Percentiles rank a stretch among this genome's conserved stretches.
Conservation (phyloP, 2,113 vertebrate species). For the Pseudopipra pipra region DNA sequence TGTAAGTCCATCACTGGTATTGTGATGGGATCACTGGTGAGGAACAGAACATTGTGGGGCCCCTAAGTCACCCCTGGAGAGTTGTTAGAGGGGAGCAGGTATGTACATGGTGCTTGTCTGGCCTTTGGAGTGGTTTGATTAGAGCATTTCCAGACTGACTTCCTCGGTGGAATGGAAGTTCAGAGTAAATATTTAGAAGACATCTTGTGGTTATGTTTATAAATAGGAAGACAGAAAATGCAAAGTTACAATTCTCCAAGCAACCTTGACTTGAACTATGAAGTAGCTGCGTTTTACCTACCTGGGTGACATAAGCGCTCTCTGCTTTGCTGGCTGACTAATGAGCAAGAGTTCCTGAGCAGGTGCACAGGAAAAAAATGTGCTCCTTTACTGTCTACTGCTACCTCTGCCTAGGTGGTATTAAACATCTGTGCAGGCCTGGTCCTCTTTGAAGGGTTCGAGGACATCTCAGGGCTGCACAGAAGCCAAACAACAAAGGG, state of each 20-base stretch:
- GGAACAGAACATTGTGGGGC: constrained; percentile 3
- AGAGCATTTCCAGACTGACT: background rate
- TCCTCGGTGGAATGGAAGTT: background rate
- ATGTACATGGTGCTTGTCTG: background rate
- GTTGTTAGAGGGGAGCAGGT: background rate
- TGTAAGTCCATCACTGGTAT: background rate
- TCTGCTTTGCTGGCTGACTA: background rate
- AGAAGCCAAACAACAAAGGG: background rate
- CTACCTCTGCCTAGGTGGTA: background rate
- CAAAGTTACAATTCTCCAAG: background rate
- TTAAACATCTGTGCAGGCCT: background rate
- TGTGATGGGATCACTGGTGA: background rate
- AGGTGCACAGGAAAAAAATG: background rate
- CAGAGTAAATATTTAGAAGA: constrained; percentile 22
- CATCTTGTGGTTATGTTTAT: background rate
- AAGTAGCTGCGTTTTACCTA: background rate
- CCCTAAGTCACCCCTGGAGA: background rate
- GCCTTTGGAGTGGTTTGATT: background rate
- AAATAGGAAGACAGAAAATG: constrained; percentile 1
- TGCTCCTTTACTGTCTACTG: background rate
- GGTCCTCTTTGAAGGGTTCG: background rate
- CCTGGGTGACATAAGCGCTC: background rate
- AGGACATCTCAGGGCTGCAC: background rate
- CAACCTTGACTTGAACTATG: background rate
- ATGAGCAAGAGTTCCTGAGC: background rate